Percentiles rank a stretch among this genome's conserved stretches.
Evolutionary conservation across 2,888 invertebrate genomes (phyloP).

Genomic region (Xiphydria camelus): DNA sequence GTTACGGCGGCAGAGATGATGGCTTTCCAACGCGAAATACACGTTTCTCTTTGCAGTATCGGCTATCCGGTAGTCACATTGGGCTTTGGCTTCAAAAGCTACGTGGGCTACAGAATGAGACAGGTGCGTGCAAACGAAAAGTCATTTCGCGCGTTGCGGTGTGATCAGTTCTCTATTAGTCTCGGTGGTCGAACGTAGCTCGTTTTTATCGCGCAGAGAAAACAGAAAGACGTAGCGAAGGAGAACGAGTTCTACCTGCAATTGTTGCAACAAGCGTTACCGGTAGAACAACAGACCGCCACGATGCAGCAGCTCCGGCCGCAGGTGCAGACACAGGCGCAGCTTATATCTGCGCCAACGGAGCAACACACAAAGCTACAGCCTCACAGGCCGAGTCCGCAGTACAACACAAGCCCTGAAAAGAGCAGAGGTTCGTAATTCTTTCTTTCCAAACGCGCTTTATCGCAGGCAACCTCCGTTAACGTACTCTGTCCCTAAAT

Average conservation of each 20-base stretch:
- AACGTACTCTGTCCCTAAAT: no score
- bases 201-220: no score
- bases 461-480: no score
- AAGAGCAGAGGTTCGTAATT: conserved; percentile 58
- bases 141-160: background rate
- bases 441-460: no score
- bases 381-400: conserved; percentile 50
- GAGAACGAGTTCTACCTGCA: conserved; percentile 95
- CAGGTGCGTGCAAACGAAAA: conserved; percentile 64
- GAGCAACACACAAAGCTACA: conserved; percentile 53
- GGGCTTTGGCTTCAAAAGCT: conserved; percentile 94
- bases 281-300: conserved; percentile 64
- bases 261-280: conserved; percentile 88
- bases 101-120: conserved; percentile 86
- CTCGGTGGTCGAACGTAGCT: no score
- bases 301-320: conserved; percentile 32
- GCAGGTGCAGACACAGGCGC: conserved; percentile 44
- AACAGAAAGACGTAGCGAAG: conserved; percentile 90
- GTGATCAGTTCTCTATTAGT: background rate
- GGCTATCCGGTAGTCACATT: conserved; percentile 94
- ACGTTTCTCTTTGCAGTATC: conserved; percentile 64
- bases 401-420: conserved; percentile 58
- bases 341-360: conserved; percentile 37
- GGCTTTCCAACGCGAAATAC: background rate
- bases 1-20: no score